Base-by-base conservation (phyloP, 2,113 vertebrate species). In the Rostratula benghalensis region DNA sequence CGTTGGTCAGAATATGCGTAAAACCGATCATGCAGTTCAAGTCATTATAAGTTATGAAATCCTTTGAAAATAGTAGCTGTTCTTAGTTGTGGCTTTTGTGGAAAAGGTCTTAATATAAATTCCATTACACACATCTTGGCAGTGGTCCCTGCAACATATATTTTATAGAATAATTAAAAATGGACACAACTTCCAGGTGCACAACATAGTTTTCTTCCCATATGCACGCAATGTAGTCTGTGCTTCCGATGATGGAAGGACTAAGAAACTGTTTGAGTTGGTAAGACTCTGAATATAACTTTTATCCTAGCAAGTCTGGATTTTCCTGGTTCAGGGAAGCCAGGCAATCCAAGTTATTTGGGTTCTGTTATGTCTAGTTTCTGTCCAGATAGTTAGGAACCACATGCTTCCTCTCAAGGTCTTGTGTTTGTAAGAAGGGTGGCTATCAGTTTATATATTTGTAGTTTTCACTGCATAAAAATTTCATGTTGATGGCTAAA, bases 321-420 rank as follows among this genome's bases (percentile, higher is more conserved):
- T 60, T 81, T 54, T 21, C 5, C 35, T 89, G 14, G 5, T 61
- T 90, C 24, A 63, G 73, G 30, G 75, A 78, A 79, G 48, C 23
- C 39, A 79, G 37, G 53, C 83, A 93, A 3, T 87, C 61, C 45
- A 87, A 95, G 27, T 79, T 91, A 41, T 89, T 89, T 82, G 78
- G 31, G 5, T 85, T 91, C 57, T 87, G 77, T 94, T 96, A 65
- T 95, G 89, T 95, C 96, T 95, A 3, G 77, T 78, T 82, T 91
- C 60, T 91, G 22, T 76, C 0, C 0, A 92, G 54, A 80, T 76
- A 45, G 18, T 71, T 71, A 30, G 1, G 30, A 92, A 69, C 51
- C 30, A 35, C 83, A 78, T 71, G 51, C 41, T 87, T 79, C 33
- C 9, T 82, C 35, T 71, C 43, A 68, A 8, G 12, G n/a, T 70